These are phyloP conservation scores for Embiotoca jacksoni DNA, from an alignment of 2,113 vertebrate species.

Conservation along the genomic window DNA sequence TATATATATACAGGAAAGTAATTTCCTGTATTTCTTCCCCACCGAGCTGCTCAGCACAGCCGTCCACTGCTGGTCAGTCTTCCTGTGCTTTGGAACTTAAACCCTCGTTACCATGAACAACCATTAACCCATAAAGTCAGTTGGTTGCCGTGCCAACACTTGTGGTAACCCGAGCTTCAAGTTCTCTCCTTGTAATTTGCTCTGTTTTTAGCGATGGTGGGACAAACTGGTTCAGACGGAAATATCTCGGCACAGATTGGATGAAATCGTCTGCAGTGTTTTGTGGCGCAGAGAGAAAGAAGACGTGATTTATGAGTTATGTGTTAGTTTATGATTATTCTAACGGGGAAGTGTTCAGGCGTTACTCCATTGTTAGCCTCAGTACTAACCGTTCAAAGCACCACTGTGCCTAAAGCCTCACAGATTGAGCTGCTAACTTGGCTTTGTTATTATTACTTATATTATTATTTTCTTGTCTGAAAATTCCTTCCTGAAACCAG, in stretches of 20 bases:
- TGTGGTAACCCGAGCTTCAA: constrained; percentile 5
- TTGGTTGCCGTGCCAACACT: not conserved
- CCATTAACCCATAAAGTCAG: not conserved
- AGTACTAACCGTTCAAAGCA: not conserved
- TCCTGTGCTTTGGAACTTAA: not conserved
- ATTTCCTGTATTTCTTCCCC: not conserved
- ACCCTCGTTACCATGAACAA: constrained; percentile 3
- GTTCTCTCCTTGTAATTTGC: not conserved
- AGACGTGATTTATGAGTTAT: not conserved
- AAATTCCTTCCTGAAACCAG: too few relatives aligned
- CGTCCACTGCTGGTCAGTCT: constrained; percentile 2
- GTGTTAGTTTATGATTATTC: too few relatives aligned
- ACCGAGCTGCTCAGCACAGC: not conserved
- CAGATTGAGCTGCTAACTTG: not conserved
- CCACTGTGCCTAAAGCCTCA: not conserved
- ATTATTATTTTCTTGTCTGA: too few relatives aligned
- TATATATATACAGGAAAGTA: too few relatives aligned
- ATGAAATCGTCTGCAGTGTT: not conserved
- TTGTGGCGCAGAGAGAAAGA: not conserved
- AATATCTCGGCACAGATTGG: not conserved
- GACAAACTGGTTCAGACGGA: not conserved
- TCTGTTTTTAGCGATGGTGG: not conserved
- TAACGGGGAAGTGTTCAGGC: too few relatives aligned
- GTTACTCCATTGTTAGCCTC: not conserved
- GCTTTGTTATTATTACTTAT: not conserved